These are phyloP conservation scores for Rhabditoides inermis DNA, from an alignment of 2,888 invertebrate genomes.

Conservation along the genomic window DNA sequence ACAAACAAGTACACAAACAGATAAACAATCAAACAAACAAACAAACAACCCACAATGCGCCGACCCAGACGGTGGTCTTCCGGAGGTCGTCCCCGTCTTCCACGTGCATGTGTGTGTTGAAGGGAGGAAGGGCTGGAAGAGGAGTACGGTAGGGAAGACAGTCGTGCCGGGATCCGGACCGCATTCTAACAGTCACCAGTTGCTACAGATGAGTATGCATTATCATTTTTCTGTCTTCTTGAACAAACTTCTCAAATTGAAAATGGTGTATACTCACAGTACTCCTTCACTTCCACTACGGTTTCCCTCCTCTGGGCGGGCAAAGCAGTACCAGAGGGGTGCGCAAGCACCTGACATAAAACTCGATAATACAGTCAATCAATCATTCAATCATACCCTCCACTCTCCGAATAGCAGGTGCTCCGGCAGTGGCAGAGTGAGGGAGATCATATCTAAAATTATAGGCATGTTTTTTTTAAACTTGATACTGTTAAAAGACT, in stretches of 20 bases:
- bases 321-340: constrained; percentile 14
- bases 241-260: neutral
- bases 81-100: constrained; percentile 4
- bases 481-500: too few species aligned
- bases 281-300: constrained; percentile 19
- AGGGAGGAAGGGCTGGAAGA: constrained; percentile 22
- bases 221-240: too few species aligned
- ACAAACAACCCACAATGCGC: constrained; percentile 10
- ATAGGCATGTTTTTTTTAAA: too few species aligned
- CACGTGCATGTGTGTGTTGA: constrained; percentile 9
- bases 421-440: constrained; percentile 27
- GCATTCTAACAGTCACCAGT: too few species aligned
- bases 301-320: constrained; percentile 13
- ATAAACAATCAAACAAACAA: constrained; percentile 8
- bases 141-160: too few species aligned
- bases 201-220: too few species aligned
- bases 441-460: constrained; percentile 17
- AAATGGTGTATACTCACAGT: constrained; percentile 10
- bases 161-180: too few species aligned
- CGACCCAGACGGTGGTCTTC: constrained; percentile 11
- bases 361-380: neutral
- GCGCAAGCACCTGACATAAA: constrained; percentile 15
- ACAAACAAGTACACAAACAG: too few species aligned
- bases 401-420: constrained; percentile 40
- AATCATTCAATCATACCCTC: constrained; percentile 6